phyloP scores from a whole-genome alignment of 2,113 vertebrate genomes.

The Pelvicachromis taeniatus region DNA sequence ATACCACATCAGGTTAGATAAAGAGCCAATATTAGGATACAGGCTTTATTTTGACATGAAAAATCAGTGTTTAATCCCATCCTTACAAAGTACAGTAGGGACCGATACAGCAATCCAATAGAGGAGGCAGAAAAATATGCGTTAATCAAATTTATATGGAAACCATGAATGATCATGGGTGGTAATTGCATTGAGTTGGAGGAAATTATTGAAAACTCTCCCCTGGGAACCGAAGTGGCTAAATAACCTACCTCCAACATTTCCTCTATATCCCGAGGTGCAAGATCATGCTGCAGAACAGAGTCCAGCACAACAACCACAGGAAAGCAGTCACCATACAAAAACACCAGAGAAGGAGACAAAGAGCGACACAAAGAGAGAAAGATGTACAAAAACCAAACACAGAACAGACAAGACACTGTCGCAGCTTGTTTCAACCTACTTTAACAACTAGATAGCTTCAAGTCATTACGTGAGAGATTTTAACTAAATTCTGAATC shows the following conservation, averaged over 20 bases:
- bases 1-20: conserved; percentile 54
- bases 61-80: conserved; percentile 47
- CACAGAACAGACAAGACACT: conserved; percentile 19
- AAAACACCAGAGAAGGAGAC: conserved; percentile 41
- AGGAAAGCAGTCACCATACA: conserved; percentile 60
- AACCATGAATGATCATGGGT: conserved; percentile 11
- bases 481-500: not conserved
- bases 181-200: conserved; percentile 21
- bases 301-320: conserved; percentile 55
- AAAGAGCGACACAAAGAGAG: conserved; percentile 12
- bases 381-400: conserved; percentile 15
- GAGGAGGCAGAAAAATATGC: conserved; percentile 4
- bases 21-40: conserved; percentile 33
- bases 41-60: conserved; percentile 22
- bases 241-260: conserved; percentile 75
- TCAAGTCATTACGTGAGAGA: not conserved
- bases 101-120: conserved; percentile 33
- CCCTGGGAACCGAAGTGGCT: conserved; percentile 19
- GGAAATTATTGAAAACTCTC: conserved; percentile 38
- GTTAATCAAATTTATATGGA: conserved; percentile 41
- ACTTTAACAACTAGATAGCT: not conserved
- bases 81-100: conserved; percentile 20
- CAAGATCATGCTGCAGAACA: conserved; percentile 67
- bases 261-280: conserved; percentile 74
- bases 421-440: not conserved